Base-by-base conservation (phyloP, 2,888 invertebrate genomes). In the Patella depressa region DNA sequence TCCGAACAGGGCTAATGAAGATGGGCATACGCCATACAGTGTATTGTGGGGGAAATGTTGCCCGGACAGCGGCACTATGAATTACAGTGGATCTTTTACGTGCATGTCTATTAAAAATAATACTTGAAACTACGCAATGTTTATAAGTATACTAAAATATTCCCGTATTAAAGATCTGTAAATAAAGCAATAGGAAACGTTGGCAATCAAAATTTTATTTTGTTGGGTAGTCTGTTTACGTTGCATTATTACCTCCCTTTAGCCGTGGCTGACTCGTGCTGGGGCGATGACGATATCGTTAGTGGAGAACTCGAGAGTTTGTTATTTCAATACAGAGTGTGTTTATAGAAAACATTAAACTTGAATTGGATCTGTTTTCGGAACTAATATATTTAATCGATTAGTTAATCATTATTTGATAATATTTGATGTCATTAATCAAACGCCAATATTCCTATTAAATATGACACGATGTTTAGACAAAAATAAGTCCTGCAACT, bases 191-290 rank as follows among this genome's bases (percentile, higher is more conserved):
- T 45, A 7, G 9, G 45, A 45, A 45, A 45, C 9, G 45, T 45
- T 7, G 45, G 45, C 45, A 45, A 45, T 45, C 45, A 5, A 45
- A 1, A 45, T 45, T 45, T 45, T 9, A 45, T 45, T 9, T 45
- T 45, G 9, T 45, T 1, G 45, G 7, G 45, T 45, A 45, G 45
- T 45, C 45, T 45, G 45, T 45, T 45, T 45, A 45, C 45, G 45
- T 45, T 45, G 45, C 45, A 7, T 45, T 45, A 45, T 75, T 75
- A 75, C 71, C 75, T 75, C 75, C 75, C 75, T 75, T 75, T 75
- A 71, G 53, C 75, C 57, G 55, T 75, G 29, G 45, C 59, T 19
- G 73, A 12, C 17, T 53, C 54, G 55, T 29, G 55, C n/a, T 19
- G 55, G 53, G 55, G 17, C 71, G 14, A 45, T 71, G 71, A 71